Percentiles rank a stretch among this genome's conserved stretches.
phyloP scores from a whole-genome alignment of 2,888 invertebrate species.

The Tipula unca region DNA sequence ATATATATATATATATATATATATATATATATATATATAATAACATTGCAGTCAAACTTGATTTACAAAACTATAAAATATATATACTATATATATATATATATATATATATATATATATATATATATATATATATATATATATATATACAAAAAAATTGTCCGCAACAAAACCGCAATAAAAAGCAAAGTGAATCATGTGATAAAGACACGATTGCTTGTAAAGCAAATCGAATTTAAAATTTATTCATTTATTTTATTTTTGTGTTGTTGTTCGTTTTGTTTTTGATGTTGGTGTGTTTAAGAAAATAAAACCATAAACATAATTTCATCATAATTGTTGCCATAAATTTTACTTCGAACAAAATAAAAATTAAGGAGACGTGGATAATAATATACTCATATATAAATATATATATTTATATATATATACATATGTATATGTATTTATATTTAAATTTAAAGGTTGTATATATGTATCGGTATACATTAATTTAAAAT shows the following conservation, averaged over 20 bases:
- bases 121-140: not conserved
- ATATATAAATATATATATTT: not conserved
- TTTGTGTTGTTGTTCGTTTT: not conserved
- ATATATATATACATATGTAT: too few species aligned
- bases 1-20: not conserved
- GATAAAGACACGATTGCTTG: not conserved
- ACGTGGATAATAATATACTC: not conserved
- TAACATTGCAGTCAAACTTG: not conserved
- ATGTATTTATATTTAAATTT: too few species aligned
- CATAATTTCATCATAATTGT: constrained; percentile 8
- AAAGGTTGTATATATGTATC: not conserved
- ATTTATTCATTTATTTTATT: not conserved
- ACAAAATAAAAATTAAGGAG: not conserved
- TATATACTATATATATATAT: not conserved
- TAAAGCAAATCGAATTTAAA: not conserved
- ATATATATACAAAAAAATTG: not conserved
- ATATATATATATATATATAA: not conserved
- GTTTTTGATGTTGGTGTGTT: not conserved
- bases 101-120: not conserved
- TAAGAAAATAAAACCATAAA: not conserved
- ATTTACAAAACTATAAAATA: not conserved
- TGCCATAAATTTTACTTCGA: not conserved
- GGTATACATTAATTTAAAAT: not conserved
- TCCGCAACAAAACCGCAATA: not conserved
- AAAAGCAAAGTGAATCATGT: not conserved